A percentile compares a stretch with the other conserved stretches of the same genome.
These are phyloP conservation scores for Neolamprologus hecqui DNA, from an alignment of 2,113 vertebrate genomes.

Conservation along the genomic window DNA sequence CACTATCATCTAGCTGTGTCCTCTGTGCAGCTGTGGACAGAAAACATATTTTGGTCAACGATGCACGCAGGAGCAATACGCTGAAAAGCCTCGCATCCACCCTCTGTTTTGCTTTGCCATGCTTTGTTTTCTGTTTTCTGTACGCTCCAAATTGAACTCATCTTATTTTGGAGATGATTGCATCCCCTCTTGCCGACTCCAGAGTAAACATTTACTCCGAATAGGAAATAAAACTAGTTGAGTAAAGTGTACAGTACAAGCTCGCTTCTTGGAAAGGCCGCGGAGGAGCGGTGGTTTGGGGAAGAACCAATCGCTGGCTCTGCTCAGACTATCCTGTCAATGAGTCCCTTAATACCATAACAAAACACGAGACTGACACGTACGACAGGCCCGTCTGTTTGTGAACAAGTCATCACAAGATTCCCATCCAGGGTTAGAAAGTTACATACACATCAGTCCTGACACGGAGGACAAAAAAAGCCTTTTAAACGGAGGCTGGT, in stretches of 20 bases:
- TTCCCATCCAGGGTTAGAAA: conserved; percentile 58
- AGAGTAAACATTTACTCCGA: not conserved
- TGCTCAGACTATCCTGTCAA: not conserved
- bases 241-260: not conserved
- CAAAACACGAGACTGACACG: conserved; percentile 12
- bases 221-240: not conserved
- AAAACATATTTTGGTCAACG: not conserved
- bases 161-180: not conserved
- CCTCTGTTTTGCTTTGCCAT: not conserved
- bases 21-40: not conserved
- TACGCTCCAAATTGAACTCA: not conserved
- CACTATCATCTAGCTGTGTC: not conserved
- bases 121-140: not conserved
- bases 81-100: not conserved
- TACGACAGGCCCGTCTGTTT: conserved; percentile 18
- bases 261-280: not conserved
- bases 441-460: conserved; percentile 67
- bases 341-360: not conserved
- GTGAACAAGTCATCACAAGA: conserved; percentile 74
- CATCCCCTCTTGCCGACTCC: not conserved
- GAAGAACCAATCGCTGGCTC: not conserved
- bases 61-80: too few relatives aligned
- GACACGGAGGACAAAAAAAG: conserved; percentile 45
- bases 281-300: not conserved
- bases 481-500: conserved; percentile 57